These are phyloP conservation scores for Limnephilus lunatus DNA, from an alignment of 2,888 invertebrate species.

Conservation along the genomic window DNA sequence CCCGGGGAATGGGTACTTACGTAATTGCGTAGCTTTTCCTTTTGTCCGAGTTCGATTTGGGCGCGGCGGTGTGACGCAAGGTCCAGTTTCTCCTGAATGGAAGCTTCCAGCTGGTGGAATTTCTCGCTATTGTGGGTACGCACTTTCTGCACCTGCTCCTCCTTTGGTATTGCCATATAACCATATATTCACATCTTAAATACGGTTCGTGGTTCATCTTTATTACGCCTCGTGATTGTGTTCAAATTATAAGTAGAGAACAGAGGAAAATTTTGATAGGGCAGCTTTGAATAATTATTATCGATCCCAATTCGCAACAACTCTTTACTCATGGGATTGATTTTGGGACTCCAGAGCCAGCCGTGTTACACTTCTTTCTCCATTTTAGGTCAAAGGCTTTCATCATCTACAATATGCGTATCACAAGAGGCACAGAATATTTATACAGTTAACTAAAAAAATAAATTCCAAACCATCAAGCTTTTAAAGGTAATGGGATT, in stretches of 20 bases:
- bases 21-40: slow-evolving; percentile 86
- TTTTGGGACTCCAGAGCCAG: not conserved
- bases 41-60: slow-evolving; percentile 85
- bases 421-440: not conserved
- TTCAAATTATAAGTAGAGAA: not conserved
- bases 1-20: slow-evolving; percentile 78
- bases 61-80: slow-evolving; percentile 85
- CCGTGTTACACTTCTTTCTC: not conserved
- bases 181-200: slow-evolving; percentile 25
- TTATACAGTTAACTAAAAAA: not conserved
- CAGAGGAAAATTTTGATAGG: not conserved
- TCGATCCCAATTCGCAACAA: not conserved
- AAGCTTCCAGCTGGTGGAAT: slow-evolving; percentile 82
- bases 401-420: not conserved
- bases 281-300: not conserved
- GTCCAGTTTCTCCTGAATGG: slow-evolving; percentile 84
- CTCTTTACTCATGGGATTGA: not conserved
- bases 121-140: slow-evolving; percentile 82
- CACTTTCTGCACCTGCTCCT: slow-evolving; percentile 86
- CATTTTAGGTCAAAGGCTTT: not conserved
- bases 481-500: not conserved
- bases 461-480: not conserved
- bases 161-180: slow-evolving; percentile 72
- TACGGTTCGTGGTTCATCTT: not conserved
- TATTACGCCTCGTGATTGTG: not conserved